Percentiles rank a stretch among this genome's conserved stretches.
Conservation (phyloP, 2,113 vertebrate genomes). For the Neodontobutis hainanensis region DNA sequence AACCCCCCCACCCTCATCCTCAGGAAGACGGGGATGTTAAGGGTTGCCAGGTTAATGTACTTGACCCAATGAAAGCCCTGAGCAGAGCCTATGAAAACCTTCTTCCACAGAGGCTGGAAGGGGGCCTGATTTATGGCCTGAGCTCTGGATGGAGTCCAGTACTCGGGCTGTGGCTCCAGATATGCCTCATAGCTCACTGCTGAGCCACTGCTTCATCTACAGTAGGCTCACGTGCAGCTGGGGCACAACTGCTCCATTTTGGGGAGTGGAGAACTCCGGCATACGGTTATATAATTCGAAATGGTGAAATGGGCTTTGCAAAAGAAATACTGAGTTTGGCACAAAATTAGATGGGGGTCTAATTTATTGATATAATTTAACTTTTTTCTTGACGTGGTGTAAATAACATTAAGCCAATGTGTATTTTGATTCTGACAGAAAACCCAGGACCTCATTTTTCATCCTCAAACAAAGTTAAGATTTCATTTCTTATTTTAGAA, state of each 20-base stretch:
- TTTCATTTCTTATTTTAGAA: too few species aligned
- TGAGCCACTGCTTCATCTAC: slow-evolving; percentile 63
- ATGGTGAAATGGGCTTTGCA: slow-evolving; percentile 46
- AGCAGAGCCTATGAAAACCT: slow-evolving; percentile 67
- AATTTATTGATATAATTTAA: too few species aligned
- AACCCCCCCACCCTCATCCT: slow-evolving; percentile 22
- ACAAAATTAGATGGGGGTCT: too few species aligned
- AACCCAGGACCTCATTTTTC: too few species aligned
- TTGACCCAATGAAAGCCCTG: slow-evolving; percentile 73
- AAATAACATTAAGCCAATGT: too few species aligned
- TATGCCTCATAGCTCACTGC: slow-evolving; percentile 61
- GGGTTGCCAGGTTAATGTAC: slow-evolving; percentile 74
- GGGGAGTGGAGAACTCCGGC: slow-evolving; percentile 56
- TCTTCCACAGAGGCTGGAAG: slow-evolving; percentile 52
- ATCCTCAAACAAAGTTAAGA: too few species aligned
- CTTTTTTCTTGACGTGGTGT: too few species aligned
- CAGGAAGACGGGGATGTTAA: slow-evolving; percentile 50
- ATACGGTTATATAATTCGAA: slow-evolving; percentile 54
- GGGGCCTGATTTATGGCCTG: slow-evolving; percentile 68
- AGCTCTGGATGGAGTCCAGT: slow-evolving; percentile 58
- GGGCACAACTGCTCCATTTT: slow-evolving; percentile 67
- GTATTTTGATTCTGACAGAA: too few species aligned
- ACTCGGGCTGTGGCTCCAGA: slow-evolving; percentile 44
- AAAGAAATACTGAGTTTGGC: slow-evolving; percentile 8
- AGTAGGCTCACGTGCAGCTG: slow-evolving; percentile 67